Base-by-base conservation (phyloP, 2,888 invertebrate genomes). In the Agrotis ipsilon region DNA sequence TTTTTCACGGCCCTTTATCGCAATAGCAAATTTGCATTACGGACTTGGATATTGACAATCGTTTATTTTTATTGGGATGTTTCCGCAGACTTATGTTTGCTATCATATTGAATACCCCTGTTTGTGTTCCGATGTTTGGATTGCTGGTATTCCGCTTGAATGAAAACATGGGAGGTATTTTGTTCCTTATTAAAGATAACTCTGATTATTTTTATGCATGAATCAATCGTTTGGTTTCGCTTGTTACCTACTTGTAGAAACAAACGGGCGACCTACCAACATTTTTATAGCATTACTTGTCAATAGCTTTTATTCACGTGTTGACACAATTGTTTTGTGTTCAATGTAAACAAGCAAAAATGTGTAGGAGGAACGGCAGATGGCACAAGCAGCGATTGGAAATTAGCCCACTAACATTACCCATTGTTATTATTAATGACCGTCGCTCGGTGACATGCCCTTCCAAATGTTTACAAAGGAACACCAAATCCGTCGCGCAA, bases 361-460 rank as follows among this genome's bases (percentile, higher is more conserved):
- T 75, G 69, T 61, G 57, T 69, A 62, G 49, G 54, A 80, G 61
- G 78, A 71, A 85, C 87, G 92, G 92, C 95, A 95, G 95, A 96
- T 96, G 95, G 93, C 51, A 78, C 83, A 84, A 86, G 78, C 81
- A 84, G 82, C 84, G 87, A 86, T 89, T 90, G 87, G 85, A 88
- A 89, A 92, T 87, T 91, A 91, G 90, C 86, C 84, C 83, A 88
- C 90, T 92, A 93, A 93, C 92, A 91, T 90, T 85, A 88, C 87
- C 89, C 92, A 91, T 92, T 93, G 93, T 94, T 92, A 92, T 94
- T 93, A 92, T 92, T 92, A 94, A 94, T 93, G 94, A 91, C 88
- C 79, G 83, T 87, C 90, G 87, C 88, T 87, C 81, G 73, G 82
- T 88, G 91, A 91, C 92, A 88, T 89, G 90, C 93, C 94, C 94